Percentiles rank a stretch among this genome's conserved stretches.
These are phyloP conservation scores for Fringilla coelebs DNA, from an alignment of 2,797 vertebrate species.

Conservation along the genomic window DNA sequence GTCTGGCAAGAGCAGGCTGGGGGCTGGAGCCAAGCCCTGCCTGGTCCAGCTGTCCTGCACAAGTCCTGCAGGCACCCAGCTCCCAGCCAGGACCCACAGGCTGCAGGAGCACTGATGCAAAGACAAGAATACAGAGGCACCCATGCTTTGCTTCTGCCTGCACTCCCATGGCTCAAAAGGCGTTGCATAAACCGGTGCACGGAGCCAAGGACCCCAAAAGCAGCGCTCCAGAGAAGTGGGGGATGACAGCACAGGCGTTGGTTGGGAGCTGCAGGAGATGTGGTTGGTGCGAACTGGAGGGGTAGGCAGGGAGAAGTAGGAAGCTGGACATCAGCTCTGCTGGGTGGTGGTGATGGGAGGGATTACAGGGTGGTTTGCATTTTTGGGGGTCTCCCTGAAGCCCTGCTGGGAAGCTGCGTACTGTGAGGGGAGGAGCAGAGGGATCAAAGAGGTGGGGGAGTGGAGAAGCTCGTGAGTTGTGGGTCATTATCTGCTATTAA, in stretches of 20 bases:
- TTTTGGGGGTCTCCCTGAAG: background rate
- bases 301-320: background rate
- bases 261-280: background rate
- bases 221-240: accelerated
- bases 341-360: background rate
- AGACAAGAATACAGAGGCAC: background rate
- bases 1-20: background rate
- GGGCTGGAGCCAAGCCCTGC: background rate
- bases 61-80: background rate
- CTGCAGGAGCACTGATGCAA: background rate
- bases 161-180: background rate
- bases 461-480: constrained; percentile 48
- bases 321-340: background rate
- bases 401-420: background rate
- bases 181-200: accelerated
- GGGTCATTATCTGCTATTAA: constrained; percentile 68
- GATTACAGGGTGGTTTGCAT: background rate
- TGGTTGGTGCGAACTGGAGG: background rate
- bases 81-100: background rate
- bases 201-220: background rate
- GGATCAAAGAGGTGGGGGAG: constrained; percentile 42
- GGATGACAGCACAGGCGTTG: background rate
- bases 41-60: background rate
- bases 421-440: background rate
- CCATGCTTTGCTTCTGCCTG: background rate